Evolutionary conservation across 2,113 vertebrate species (phyloP).

Genomic region (Chiloscyllium plagiosum): DNA sequence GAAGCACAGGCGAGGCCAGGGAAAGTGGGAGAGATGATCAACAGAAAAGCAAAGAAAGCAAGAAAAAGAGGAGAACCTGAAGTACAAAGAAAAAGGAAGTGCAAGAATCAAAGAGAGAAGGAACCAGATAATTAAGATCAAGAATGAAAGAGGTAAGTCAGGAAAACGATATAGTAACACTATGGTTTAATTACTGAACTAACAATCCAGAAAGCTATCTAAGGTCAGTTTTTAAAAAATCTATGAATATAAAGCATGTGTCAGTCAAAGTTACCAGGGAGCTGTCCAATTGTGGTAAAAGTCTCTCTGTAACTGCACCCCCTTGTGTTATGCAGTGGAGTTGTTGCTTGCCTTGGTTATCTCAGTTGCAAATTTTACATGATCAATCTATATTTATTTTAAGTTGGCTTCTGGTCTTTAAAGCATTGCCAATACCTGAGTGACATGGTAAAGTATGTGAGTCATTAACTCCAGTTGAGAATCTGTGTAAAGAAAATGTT

Average conservation of each 20-base stretch:
- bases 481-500: too few relatives aligned
- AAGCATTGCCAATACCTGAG: not conserved
- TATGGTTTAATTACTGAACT: too few relatives aligned
- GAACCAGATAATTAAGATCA: not conserved
- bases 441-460: not conserved
- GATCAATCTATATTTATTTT: not conserved
- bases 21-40: not conserved
- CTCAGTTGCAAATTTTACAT: not conserved
- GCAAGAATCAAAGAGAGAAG: not conserved
- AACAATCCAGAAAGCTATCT: not conserved
- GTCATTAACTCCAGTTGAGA: not conserved
- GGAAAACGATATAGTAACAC: not conserved
- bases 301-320: too few relatives aligned
- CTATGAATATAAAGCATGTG: not conserved
- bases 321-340: too few relatives aligned
- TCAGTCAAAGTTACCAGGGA: not conserved
- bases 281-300: too few relatives aligned
- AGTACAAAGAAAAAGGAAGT: not conserved
- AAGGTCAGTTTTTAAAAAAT: not conserved
- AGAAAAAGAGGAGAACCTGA: not conserved
- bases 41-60: not conserved
- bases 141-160: not conserved
- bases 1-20: not conserved
- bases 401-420: not conserved
- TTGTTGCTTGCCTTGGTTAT: not conserved